These are phyloP conservation scores for Camponotus fellah DNA, from an alignment of 2,888 invertebrate genomes.

Conservation along the genomic window DNA sequence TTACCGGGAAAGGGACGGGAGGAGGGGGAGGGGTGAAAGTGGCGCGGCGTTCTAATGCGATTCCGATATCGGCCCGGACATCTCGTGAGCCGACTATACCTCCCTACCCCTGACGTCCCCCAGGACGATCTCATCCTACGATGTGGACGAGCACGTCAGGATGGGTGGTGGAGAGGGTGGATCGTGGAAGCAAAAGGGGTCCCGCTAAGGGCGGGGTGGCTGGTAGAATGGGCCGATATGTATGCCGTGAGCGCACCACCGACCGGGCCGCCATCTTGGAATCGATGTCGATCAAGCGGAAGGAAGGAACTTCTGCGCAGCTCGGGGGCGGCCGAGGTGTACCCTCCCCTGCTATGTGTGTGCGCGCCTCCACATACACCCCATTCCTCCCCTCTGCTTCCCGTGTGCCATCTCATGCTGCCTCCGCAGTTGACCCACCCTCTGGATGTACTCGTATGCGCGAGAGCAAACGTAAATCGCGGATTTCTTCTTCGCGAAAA, in stretches of 20 bases:
- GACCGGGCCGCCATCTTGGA: conserved; percentile 83
- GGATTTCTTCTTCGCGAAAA: conserved; percentile 59
- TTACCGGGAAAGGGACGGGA: conserved; percentile 59
- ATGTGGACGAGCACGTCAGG: conserved; percentile 61
- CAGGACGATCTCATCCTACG: conserved; percentile 56
- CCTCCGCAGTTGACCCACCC: conserved; percentile 46
- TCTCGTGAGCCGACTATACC: conserved; percentile 77
- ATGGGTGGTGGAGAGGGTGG: conserved; percentile 60
- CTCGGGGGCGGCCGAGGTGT: conserved; percentile 74
- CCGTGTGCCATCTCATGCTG: conserved; percentile 48
- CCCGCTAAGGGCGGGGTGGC: conserved; percentile 75
- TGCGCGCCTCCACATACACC: conserved; percentile 68
- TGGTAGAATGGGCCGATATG: conserved; percentile 80
- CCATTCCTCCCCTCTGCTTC: conserved; percentile 60
- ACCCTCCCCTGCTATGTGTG: conserved; percentile 72
- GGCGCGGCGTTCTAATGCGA: conserved; percentile 81
- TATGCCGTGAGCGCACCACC: conserved; percentile 80
- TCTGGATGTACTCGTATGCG: conserved; percentile 48
- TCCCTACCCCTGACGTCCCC: conserved; percentile 58
- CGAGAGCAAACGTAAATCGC: conserved; percentile 59
- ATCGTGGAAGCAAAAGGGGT: conserved; percentile 69
- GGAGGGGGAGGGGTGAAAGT: conserved; percentile 69
- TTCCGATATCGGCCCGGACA: conserved; percentile 82
- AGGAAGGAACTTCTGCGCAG: conserved; percentile 84
- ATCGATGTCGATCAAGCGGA: conserved; percentile 84